Evolutionary conservation across 1,140 invertebrate species (phyloP).

Genomic region (Lepidotrigona ventralis): DNA sequence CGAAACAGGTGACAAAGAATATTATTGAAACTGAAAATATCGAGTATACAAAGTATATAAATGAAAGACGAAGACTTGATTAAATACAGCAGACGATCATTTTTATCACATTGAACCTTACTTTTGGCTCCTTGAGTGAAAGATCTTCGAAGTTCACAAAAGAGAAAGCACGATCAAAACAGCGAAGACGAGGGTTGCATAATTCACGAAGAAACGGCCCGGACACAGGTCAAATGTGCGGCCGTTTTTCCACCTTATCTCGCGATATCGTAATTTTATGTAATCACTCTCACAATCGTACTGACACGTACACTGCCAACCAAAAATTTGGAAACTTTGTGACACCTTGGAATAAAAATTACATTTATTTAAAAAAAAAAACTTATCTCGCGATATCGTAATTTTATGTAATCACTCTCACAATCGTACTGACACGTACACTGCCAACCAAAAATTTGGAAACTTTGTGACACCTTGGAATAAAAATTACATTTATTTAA

Average conservation of each 20-base stretch:
- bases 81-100: not conserved
- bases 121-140: too few relatives aligned
- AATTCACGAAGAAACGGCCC: not conserved
- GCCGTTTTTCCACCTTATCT: not conserved
- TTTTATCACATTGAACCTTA: not conserved
- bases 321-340: not conserved
- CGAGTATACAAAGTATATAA: not conserved
- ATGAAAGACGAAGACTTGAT: not conserved
- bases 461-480: not conserved
- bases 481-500: too few relatives aligned
- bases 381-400: not conserved
- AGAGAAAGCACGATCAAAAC: conserved; percentile 1
- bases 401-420: conserved; percentile 13
- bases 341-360: not conserved
- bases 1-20: too few relatives aligned
- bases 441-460: not conserved
- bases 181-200: not conserved
- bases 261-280: conserved; percentile 6
- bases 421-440: not conserved
- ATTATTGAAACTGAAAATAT: too few relatives aligned
- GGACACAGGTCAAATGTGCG: not conserved
- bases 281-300: not conserved
- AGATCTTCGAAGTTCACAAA: not conserved
- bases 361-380: too few relatives aligned
- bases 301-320: not conserved